Percentiles rank a stretch among this genome's conserved stretches.
phyloP scores from a whole-genome alignment of 1,140 invertebrate species.

The Thalassaphorura encarpata region DNA sequence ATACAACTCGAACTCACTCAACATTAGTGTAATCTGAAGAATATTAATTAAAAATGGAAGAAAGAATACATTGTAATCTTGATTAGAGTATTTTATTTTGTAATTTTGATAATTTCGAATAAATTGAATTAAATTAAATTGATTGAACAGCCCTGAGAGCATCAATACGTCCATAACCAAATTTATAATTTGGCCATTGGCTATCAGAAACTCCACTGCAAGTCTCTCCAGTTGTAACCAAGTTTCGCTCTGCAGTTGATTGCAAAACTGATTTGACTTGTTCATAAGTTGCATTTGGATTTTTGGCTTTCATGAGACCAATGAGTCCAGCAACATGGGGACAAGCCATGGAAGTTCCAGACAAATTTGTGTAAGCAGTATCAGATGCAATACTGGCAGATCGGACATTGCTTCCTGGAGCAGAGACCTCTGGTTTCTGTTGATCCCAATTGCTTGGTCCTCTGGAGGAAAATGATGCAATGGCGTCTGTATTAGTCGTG shows the following conservation, averaged over 20 bases:
- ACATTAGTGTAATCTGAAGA: neutral
- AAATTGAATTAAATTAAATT: neutral
- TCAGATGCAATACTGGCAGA: conserved; percentile 13
- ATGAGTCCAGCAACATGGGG: neutral
- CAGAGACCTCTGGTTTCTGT: conserved; percentile 15
- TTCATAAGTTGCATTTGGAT: neutral
- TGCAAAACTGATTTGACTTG: neutral
- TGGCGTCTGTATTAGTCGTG: neutral
- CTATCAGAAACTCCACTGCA: neutral
- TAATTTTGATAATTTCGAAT: neutral
- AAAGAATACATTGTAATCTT: neutral
- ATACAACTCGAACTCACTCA: no score
- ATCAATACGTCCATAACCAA: neutral
- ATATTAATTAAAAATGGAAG: neutral
- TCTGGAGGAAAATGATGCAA: neutral
- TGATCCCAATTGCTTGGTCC: neutral
- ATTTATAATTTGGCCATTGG: neutral
- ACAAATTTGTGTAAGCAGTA: neutral
- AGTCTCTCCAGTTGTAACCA: neutral
- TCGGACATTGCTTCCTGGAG: conserved; percentile 12
- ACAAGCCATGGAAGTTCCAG: neutral
- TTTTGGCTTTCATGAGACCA: neutral
- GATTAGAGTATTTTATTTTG: neutral
- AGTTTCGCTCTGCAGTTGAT: neutral
- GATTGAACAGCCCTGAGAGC: neutral